These are phyloP conservation scores for Artemisiospiza belli DNA, from an alignment of 2,113 vertebrate genomes.

Conservation along the genomic window DNA sequence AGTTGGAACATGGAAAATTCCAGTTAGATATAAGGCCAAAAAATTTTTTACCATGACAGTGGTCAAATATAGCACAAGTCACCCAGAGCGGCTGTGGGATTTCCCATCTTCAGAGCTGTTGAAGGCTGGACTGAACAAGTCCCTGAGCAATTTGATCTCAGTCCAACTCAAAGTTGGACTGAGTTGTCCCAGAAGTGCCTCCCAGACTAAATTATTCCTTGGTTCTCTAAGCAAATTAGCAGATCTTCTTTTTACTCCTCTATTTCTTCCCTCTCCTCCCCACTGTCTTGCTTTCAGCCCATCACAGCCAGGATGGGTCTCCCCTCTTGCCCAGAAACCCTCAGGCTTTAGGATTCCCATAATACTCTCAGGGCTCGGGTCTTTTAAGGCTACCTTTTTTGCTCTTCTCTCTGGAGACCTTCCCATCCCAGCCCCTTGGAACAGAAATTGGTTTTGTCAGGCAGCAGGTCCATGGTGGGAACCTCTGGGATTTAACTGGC, in stretches of 20 bases:
- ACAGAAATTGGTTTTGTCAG: neutral
- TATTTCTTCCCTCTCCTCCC: neutral
- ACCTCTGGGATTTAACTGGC: neutral
- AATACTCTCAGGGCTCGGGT: neutral
- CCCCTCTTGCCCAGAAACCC: neutral
- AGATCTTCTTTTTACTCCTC: neutral
- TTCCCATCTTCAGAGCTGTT: neutral
- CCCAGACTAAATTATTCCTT: neutral
- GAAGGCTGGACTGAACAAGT: neutral
- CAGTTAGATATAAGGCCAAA: neutral
- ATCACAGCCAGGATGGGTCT: too few relatives aligned
- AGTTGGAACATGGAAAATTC: conserved; percentile 30
- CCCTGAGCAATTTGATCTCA: neutral
- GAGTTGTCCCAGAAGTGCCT: neutral
- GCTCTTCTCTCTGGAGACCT: neutral
- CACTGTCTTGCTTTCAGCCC: neutral
- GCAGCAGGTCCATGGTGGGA: neutral
- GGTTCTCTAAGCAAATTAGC: neutral
- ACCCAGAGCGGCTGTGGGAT: neutral
- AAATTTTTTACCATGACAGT: neutral
- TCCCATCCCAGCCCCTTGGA: neutral
- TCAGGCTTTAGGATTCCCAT: neutral
- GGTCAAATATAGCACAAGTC: conserved; percentile 6
- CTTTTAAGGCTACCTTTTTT: neutral
- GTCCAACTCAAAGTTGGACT: neutral